Base-by-base conservation (phyloP, 2,797 vertebrate species). In the Chrysolophus pictus region DNA sequence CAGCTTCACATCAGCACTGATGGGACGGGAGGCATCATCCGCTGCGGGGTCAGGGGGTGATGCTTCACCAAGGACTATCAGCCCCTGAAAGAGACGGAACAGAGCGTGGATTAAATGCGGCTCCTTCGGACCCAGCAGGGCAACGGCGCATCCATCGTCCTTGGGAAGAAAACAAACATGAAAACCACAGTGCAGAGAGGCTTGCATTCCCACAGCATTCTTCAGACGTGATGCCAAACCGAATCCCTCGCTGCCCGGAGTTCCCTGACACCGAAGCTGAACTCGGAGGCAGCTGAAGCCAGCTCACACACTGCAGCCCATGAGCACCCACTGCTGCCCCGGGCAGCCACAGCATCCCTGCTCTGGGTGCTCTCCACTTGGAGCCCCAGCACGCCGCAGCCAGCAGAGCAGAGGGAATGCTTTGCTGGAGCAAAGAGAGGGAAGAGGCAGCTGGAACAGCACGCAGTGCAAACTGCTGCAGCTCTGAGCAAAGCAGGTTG, bases 31-130 rank as follows among this genome's bases (percentile, higher is more conserved):
- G 0, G 96, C 59, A 71, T 98, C 98, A 60, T 97, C 96, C 72
- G 73, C 84, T 42, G 97, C 87, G 82, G 98, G 96, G 5, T 97
- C 96, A 42, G 97, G 93, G 83, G 98, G 94, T 10, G 98, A 91
- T 1, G 93, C 95, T 16, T 99, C 99, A 62, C 98, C 99, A 68
- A 99, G 97, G 96, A 99, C 98, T 91, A 99, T 98, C 70, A 98
- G 98, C 60, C 99, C 99, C 99, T 99, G 96, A 1, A 63, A 55
- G 64, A 85, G 96, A 72, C 95, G 35, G 94, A 63, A 90, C 44
- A 81, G 73, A 91, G 88, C 18, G 42, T 68, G 69, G 51, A 67
- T 85, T 44, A 84, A 55, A 39, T 2, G 22, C 1, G 7, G 31
- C 35, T 69, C 81, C 91, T 84, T 58, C 0, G 2, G 39, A 29